Conservation (phyloP, 1,140 invertebrate species). For the Laodelphax striatellus region DNA sequence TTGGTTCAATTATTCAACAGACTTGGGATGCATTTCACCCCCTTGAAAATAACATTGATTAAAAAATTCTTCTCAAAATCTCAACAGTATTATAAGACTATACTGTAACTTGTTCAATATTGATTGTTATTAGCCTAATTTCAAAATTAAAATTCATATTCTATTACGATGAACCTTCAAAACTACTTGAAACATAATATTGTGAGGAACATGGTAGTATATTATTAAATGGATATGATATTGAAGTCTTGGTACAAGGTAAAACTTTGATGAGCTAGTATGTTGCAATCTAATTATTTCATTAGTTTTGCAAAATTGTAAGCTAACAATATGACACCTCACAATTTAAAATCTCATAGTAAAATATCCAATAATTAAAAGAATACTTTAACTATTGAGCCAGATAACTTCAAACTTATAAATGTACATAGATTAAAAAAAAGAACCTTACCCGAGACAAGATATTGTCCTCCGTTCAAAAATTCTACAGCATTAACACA, state of each 20-base stretch:
- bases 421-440: neutral
- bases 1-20: no score
- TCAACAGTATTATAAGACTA: no score
- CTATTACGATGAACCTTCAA: no score
- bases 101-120: no score
- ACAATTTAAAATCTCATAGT: neutral
- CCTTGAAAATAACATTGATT: no score
- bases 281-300: neutral
- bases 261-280: neutral
- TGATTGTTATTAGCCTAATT: no score
- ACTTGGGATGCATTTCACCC: no score
- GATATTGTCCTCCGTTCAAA: slow-evolving; percentile 69
- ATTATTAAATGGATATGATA: no score
- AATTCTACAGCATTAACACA: slow-evolving; percentile 97
- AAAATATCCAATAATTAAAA: neutral
- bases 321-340: neutral
- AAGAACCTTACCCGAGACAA: slow-evolving; percentile 66
- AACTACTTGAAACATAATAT: no score
- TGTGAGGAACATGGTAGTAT: no score
- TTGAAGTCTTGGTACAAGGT: neutral
- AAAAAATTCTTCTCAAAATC: no score
- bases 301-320: neutral
- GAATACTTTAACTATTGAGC: slow-evolving; percentile 7
- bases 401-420: neutral
- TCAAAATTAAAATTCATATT: no score